Evolutionary conservation across 2,888 invertebrate genomes (phyloP), one percentile per base, ranked within the genome.

Genomic region (Resseliella maxima): DNA sequence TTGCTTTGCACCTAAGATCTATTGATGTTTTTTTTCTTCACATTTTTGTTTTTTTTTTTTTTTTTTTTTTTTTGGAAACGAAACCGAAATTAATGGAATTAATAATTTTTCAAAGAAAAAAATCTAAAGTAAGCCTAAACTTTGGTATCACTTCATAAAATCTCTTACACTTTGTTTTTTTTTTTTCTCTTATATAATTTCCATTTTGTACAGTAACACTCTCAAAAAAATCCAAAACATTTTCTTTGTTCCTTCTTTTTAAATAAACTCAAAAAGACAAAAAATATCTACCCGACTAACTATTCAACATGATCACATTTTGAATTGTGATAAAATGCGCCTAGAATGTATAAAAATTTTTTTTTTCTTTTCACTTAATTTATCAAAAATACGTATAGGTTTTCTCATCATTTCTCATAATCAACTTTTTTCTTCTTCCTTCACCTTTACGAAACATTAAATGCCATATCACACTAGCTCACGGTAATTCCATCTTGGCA

Each of bases 401-500:
- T 72, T 72, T 72, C 31, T 72, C 31, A 31, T 72, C 72, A 31
- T 24, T 59, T 59, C 59, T 24, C 59, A n/a, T 50, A 15, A 50
- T 59, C 59, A 59, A 59, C n/a, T 50, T 18, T 50, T 50, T 18
- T 50, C 50, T 72, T 27, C 31, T 72, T 72, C 31, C 15, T 72
- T 72, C 72, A 72, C 72, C 72, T 72, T 15, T 72, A 72, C 72
- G 85, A 86, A 85, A 87, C 87, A 87, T 87, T 87, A 87, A 87
- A 86, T 87, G 89, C 89, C 87, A 86, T 87, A 91, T 90, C 90
- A 91, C 91, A 91, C 90, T 90, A 90, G 90, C 89, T 89, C 89
- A 46, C 89, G 89, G 88, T 90, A 90, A 90, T 90, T 85, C 86
- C 86, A 35, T 86, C 91, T 91, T 91, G 91, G 91, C 91, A 91